Evolutionary conservation across 2,888 invertebrate genomes (phyloP), one percentile per base, ranked within the genome.

Genomic region (Auanema sp.): DNA sequence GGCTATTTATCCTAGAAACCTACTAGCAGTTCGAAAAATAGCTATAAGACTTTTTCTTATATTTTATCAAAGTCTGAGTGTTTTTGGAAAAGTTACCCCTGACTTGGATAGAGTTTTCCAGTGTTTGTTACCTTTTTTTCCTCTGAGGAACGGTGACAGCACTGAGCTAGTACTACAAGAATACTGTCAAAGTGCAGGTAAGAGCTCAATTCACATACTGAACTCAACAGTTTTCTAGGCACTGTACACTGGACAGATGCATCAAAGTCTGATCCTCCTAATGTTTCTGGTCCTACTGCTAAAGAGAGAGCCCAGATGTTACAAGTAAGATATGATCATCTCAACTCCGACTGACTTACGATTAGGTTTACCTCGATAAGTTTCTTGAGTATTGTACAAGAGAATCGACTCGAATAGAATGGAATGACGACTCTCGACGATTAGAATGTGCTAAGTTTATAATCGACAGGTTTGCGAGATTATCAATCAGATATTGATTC

Each of bases 41-140:
- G 83, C 79, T 21, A 78, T 82, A 25, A 72, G 83, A 3, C 68
- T 83, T 2, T 83, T 83, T 63, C 64, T 83, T 2, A 72, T 81
- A 12, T 83, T 80, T 69, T 83, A 83, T 65, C 83, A 83, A 54
- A 75, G 73, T 16, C 65, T 83, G 12, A 76, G 80, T 24, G 77
- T 77, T 0, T 76, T 71, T 65, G 72, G 82, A 71, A 76, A 72
- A 51, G 68, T 66, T 3, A 70, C 68, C 16, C 67, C 67, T 0
- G 72, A 75, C 14, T 58, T 75, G 57, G 77, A 75, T 51, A 60
- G 73, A 21, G 80, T 81, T 2, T 83, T 83, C 63, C 78, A 81
- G 42, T 76, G 70, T 40, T 71, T 82, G 11, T 66, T 83, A 12
- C 82, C 83, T 8, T 76, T 74, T 55, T 82, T 83, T 63, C 83